Base-by-base conservation (phyloP, 2,113 vertebrate species). In the Myocastor coypus region DNA sequence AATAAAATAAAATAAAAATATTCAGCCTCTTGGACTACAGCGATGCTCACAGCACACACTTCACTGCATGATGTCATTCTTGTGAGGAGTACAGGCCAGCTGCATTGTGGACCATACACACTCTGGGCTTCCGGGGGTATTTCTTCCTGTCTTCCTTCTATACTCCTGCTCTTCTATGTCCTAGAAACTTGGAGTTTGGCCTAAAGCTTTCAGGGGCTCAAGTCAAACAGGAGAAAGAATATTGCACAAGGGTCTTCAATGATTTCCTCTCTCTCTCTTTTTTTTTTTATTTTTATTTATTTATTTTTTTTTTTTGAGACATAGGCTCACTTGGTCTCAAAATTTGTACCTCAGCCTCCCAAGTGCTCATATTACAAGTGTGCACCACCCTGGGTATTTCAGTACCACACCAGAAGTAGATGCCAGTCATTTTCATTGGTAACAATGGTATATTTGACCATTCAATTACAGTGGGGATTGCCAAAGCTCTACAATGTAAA, bases 181-280 rank as follows among this genome's bases (percentile, higher is more conserved):
- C 80, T 59, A 26, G 32, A 89, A 69, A 40, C 42, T 61, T 24
- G 11, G 78, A 84, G 10, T 69, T 40, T 73, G 19, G 5, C 63
- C 42, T 86, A 55, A 92, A 68, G 50, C 10, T 40, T 77, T 83
- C 37, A 71, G 13, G 77, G 40, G 71, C 64, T 92, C n/a, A 52
- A 50, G 55, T 90, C 84, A 87, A 77, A 94, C 14, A 85, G 50
- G 68, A n/a, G 46, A 78, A 96, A 40, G 68, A 82, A 89, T 52
- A 83, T 28, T 83, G 86, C 61, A 92, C 50, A 92, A 88, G 57
- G 34, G 42, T 63, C 52, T 87, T 50, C 28, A 0, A 32, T 80
- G 7, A 7, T 50, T 78, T 50, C 28, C 14, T 32, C n/a, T 42
- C n/a, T 78, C 50, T 46, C 28, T 46, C 10, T 40, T 40, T 32